Evolutionary conservation across 1,140 invertebrate genomes (phyloP).

Genomic region (Drosophila tropicalis): DNA sequence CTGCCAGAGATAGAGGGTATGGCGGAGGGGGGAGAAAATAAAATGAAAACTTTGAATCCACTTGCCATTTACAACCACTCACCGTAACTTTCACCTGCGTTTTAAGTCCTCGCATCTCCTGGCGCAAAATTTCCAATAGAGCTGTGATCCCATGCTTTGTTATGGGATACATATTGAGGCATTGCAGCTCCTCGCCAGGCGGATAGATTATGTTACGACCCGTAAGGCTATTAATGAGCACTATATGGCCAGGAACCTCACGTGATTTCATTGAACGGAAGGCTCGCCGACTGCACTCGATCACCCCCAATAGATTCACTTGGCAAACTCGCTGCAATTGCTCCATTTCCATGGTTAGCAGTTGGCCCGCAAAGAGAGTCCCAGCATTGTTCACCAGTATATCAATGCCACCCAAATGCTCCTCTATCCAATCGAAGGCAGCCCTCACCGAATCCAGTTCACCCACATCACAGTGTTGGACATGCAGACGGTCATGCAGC

Average conservation of each 20-base stretch:
- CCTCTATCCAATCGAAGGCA: conserved; percentile 87
- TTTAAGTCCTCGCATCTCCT: conserved; percentile 84
- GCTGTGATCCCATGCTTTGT: conserved; percentile 86
- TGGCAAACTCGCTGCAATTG: conserved; percentile 84
- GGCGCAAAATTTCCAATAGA: conserved; percentile 85
- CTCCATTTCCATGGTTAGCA: conserved; percentile 47
- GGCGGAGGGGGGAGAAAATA: background rate
- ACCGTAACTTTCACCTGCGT: conserved; percentile 86
- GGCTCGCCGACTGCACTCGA: conserved; percentile 87
- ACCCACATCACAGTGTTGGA: conserved; percentile 86
- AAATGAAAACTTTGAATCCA: background rate
- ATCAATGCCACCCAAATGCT: conserved; percentile 87
- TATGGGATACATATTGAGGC: conserved; percentile 84
- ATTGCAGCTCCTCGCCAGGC: conserved; percentile 38
- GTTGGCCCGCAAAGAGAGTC: conserved; percentile 63
- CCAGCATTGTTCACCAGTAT: conserved; percentile 91
- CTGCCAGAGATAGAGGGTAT: conserved; percentile 46
- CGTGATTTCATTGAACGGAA: conserved; percentile 88
- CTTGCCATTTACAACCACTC: conserved; percentile 43
- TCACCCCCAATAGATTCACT: conserved; percentile 88
- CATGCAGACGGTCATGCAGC: conserved; percentile 79
- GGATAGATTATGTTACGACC: conserved; percentile 61
- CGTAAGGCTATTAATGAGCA: conserved; percentile 70
- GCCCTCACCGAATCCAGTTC: conserved; percentile 86
- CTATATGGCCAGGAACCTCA: conserved; percentile 87